A percentile compares a stretch with the other conserved stretches of the same genome.
These are phyloP conservation scores for Octodonta nipae DNA, from an alignment of 2,888 invertebrate genomes.

Conservation along the genomic window DNA sequence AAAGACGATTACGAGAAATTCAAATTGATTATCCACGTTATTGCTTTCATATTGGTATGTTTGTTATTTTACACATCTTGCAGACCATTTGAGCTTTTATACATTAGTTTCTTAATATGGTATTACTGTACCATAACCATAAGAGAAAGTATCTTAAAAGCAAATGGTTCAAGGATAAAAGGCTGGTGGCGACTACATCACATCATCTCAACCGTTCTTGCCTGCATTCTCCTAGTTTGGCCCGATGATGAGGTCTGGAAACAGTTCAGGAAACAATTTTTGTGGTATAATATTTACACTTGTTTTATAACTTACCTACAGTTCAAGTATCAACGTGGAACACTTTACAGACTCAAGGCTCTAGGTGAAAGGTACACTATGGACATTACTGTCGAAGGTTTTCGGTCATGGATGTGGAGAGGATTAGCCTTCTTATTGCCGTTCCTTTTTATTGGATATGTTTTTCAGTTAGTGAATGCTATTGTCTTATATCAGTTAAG, in stretches of 20 bases:
- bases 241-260: slow-evolving; percentile 86
- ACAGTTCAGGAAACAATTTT: slow-evolving; percentile 75
- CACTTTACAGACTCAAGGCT: slow-evolving; percentile 55
- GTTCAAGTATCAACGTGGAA: slow-evolving; percentile 63
- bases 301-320: slow-evolving; percentile 44
- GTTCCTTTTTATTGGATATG: slow-evolving; percentile 84
- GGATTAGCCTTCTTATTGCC: slow-evolving; percentile 90
- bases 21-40: slow-evolving; percentile 81
- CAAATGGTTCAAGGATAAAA: slow-evolving; percentile 90
- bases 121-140: slow-evolving; percentile 98
- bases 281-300: slow-evolving; percentile 87
- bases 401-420: slow-evolving; percentile 99
- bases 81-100: slow-evolving; percentile 69
- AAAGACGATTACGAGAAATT: slow-evolving; percentile 98
- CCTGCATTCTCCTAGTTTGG: slow-evolving; percentile 91
- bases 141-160: slow-evolving; percentile 91
- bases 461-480: slow-evolving; percentile 90
- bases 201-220: slow-evolving; percentile 86
- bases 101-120: slow-evolving; percentile 93
- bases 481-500: slow-evolving; percentile 71
- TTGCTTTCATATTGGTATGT: slow-evolving; percentile 71
- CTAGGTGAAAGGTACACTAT: slow-evolving; percentile 95
- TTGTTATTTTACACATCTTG: slow-evolving; percentile 41
- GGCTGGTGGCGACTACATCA: slow-evolving; percentile 99
- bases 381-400: slow-evolving; percentile 98